Base-by-base conservation (phyloP, 2,888 invertebrate genomes). In the Drosophila atripex region DNA sequence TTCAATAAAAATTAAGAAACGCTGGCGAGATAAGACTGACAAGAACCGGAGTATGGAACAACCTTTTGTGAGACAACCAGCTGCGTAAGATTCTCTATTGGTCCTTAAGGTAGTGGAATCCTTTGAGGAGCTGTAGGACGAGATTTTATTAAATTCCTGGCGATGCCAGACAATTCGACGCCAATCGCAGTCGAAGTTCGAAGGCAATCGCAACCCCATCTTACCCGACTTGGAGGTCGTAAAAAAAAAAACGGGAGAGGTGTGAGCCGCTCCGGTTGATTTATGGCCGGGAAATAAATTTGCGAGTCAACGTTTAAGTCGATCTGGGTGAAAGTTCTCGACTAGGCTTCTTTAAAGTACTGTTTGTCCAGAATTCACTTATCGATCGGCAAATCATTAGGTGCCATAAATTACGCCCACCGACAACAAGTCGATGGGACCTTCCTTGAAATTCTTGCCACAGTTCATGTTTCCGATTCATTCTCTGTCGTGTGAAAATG, bases 1-100 rank as follows among this genome's bases (percentile, higher is more conserved):
- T 80, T 87, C 80, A 87, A 87, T 80, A 80, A 80, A 80, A 86
- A 87, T 80, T 85, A 70, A 80, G 79, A 87, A 66, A 59, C 61
- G 71, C 61, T 68, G 68, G 18, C 38, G 32, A 57, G 43, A 30
- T 52, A 43, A 43, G 71, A 12, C 18, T 45, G 46, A 18, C 35
- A 18, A 41, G 46, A 51, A 52, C 46, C 64, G 45, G 16, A 43
- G 55, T 45, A n/a, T 16, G 41, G 35, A 52, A 35, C 57, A 66
- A 77, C 87, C 80, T 84, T 77, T 84, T 84, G 78, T 71, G 50
- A 52, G 64, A 49, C 61, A 63, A 56, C 50, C 80, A 86, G 86
- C 80, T 80, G 87, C 80, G 16, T 68, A 12, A 23, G 38, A 16
- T 55, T 50, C 55, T 53, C 56, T 38, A 51, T 45, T 14, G 14